Evolutionary conservation across 1,140 invertebrate genomes (phyloP), one percentile per base, ranked within the genome.

Genomic region (Sitodiplosis mosellana): DNA sequence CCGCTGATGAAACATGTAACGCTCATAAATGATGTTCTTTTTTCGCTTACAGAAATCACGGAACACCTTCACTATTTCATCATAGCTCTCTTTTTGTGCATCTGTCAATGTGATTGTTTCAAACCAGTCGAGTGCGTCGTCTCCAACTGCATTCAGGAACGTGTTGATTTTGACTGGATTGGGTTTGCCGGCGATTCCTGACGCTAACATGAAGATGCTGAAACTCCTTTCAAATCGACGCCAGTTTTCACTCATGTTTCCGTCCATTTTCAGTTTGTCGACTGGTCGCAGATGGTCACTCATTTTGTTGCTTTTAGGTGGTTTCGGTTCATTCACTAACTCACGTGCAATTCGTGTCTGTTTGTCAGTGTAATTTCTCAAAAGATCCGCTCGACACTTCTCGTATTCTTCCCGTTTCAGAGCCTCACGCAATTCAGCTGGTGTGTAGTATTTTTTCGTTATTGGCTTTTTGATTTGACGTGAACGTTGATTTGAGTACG

Each of bases 41-140:
- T 45, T 55, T 54, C n/a, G 58, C 54, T 21, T 43, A 45, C 56
- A 58, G 37, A 59, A 54, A 10, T 49, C 44, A 10, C 52, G 44
- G 51, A 54, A 57, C 36, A 50, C 33, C 14, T 51, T 45, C 22
- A 51, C 27, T 6, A 53, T 45, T 1, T 34, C 44, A n/a, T 51
- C 19, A 38, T 45, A 49, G 4, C 8, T 12, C 4, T 38, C 51
- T 33, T 36, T 54, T 40, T 49, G 34, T n/a, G 18, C 45, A n/a
- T 51, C 36, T 17, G 47, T 18, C 12, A 53, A n/a, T 37, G 51
- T 47, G 45, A 56, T 49, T 15, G 49, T 52, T 33, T 54, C 50
- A 48, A 49, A 50, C 17, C 51, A 41, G 44, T 53, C 55, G n/a
- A 43, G 2, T 43, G 41, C 41, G 7, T 43, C 41, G 5, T 7